Base-by-base conservation (phyloP, 2,797 vertebrate genomes). In the Gadopsis bispinosus region DNA sequence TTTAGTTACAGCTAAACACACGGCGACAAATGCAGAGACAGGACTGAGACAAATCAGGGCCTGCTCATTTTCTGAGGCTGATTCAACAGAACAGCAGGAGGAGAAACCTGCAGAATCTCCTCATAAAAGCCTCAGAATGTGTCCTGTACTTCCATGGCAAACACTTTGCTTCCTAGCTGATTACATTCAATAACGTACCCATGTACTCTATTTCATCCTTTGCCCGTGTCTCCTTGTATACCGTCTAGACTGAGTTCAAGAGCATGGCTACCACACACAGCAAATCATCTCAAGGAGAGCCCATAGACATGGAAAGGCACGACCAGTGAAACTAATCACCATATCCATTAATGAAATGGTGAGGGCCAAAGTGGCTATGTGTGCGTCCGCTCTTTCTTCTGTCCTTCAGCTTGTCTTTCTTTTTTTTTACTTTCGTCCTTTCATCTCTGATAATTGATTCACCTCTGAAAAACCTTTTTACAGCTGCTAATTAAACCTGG, bases 261-360 rank as follows among this genome's bases (percentile, higher is more conserved):
- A 92, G 83, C 92, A 70, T 60, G 85, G 81, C 78, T 50, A 45
- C 71, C 81, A 65, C 41, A 53, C 63, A 64, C 78, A 55, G 72
- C 93, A 93, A 94, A 94, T 94, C 93, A 93, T 89, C 85, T 84
- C 86, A 92, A 94, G 91, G 90, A 86, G 89, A 92, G 66, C 43
- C 31, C 60, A 65, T 70, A 59, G 89, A 91, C 84, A 72, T 87
- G 69, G 80, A 84, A 84, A 87, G 87, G 77, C 91, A 88, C 72
- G 77, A 69, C 84, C 75, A 72, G 54, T 68, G 77, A 65, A 88
- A 79, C 87, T 80, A 85, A 93, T 92, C 85, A 92, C 82, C 91
- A 88, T 81, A 88, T 92, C 90, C 91, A 93, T 94, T 94, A 93
- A 89, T 60, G 84, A 87, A 86, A 83, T 77, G 77, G 78, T 56